Evolutionary conservation across 2,113 vertebrate species (phyloP).

Genomic region (Choloepus hoffmanni): DNA sequence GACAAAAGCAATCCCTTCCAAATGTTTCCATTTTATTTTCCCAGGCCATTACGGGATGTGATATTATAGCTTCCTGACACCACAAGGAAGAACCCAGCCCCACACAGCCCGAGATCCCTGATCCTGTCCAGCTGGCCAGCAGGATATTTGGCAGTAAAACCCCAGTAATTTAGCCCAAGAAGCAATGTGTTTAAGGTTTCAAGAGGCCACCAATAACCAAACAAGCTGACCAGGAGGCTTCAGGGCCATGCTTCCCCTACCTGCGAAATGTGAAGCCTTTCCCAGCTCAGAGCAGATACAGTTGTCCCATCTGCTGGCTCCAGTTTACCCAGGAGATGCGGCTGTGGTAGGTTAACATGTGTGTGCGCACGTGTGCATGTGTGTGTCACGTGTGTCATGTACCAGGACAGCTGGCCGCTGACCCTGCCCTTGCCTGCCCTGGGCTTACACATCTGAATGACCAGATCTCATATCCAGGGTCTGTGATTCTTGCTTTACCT

Average conservation of each 20-base stretch:
- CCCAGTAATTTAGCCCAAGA: slow-evolving; percentile 15
- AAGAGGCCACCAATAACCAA: slow-evolving; percentile 55
- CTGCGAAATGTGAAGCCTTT: not conserved
- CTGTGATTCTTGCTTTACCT: fast-evolving
- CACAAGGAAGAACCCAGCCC: not conserved
- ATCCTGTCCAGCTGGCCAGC: not conserved
- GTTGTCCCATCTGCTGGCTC: not conserved
- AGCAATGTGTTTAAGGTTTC: not conserved
- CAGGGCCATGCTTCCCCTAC: not conserved
- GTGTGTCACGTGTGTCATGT: fast-evolving
- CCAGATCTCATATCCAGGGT: fast-evolving
- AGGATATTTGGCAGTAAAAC: slow-evolving; percentile 56
- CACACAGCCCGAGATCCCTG: not conserved
- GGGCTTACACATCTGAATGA: fast-evolving
- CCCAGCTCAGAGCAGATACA: not conserved
- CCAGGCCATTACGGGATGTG: not conserved
- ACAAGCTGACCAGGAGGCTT: not conserved
- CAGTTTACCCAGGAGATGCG: fast-evolving
- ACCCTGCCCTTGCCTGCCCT: fast-evolving
- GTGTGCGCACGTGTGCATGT: not conserved
- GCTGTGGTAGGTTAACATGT: not conserved
- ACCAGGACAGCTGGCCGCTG: not conserved
- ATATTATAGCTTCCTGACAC: fast-evolving
- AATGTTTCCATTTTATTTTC: not conserved
- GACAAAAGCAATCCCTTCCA: not conserved